Evolutionary conservation across 2,888 invertebrate species (phyloP).

Genomic region (Lypha dubia): DNA sequence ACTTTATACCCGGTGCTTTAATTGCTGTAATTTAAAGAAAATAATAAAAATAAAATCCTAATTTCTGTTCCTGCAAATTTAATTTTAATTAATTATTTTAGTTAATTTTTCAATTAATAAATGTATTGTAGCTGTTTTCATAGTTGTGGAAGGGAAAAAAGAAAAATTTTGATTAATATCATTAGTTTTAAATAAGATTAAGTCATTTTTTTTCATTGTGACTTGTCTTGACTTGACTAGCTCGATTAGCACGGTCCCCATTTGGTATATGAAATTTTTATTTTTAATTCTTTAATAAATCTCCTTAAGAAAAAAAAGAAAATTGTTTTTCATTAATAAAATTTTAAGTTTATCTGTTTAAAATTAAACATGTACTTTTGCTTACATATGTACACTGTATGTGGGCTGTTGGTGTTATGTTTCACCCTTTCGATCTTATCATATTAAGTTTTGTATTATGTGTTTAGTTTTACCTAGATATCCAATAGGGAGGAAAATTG

Average conservation of each 20-base stretch:
- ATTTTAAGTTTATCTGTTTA: slow-evolving; percentile 51
- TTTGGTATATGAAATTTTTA: slow-evolving; percentile 57
- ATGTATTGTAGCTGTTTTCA: slow-evolving; percentile 62
- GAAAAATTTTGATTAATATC: slow-evolving; percentile 82
- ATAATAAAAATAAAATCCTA: slow-evolving; percentile 55
- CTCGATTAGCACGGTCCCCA: slow-evolving; percentile 67
- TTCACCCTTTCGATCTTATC: slow-evolving; percentile 56
- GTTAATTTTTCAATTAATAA: slow-evolving; percentile 55
- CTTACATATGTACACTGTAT: slow-evolving; percentile 63
- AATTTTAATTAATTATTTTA: slow-evolving; percentile 70
- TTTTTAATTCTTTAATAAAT: slow-evolving; percentile 52
- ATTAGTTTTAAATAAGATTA: slow-evolving; percentile 68
- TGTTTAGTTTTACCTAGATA: slow-evolving; percentile 63
- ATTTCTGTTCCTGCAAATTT: slow-evolving; percentile 66
- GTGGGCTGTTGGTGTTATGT: slow-evolving; percentile 34
- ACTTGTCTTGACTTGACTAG: slow-evolving; percentile 49
- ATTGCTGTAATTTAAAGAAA: slow-evolving; percentile 50
- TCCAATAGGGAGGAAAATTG: slow-evolving; percentile 57
- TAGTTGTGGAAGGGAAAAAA: slow-evolving; percentile 75
- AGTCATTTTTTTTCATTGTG: slow-evolving; percentile 37
- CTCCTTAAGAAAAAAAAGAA: slow-evolving; percentile 74
- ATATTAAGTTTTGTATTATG: slow-evolving; percentile 38
- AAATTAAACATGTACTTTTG: slow-evolving; percentile 63
- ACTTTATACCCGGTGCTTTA: background rate
- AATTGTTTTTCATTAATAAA: slow-evolving; percentile 72